Conservation (phyloP, 2,797 vertebrate species). For the Cichlasoma orientale region DNA sequence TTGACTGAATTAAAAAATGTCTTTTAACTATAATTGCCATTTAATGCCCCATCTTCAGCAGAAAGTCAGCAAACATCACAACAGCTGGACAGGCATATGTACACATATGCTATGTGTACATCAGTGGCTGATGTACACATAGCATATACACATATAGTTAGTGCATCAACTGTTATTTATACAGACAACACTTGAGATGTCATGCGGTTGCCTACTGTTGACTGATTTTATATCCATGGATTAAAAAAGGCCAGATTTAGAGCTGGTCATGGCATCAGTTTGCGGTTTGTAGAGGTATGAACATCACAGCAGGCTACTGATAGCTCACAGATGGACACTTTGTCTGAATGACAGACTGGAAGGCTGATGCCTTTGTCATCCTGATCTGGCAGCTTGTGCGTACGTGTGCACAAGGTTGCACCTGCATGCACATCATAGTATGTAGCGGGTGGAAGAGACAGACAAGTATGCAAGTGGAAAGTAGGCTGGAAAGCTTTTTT, state of each 20-base stretch:
- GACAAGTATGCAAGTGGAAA: neutral
- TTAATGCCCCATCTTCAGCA: too few relatives aligned
- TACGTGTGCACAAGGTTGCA: neutral
- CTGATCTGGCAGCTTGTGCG: neutral
- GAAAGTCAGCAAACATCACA: neutral
- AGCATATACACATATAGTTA: neutral
- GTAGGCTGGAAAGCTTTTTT: too few relatives aligned
- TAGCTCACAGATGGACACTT: slow-evolving; percentile 21
- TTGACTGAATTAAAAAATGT: neutral
- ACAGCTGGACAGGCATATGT: too few relatives aligned
- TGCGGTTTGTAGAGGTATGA: slow-evolving; percentile 33
- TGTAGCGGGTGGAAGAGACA: too few relatives aligned
- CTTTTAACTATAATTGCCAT: neutral
- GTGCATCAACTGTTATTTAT: neutral
- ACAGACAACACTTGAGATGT: neutral
- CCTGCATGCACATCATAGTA: neutral
- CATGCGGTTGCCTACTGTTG: slow-evolving; percentile 12
- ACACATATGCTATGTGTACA: too few relatives aligned
- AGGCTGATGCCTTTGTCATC: neutral
- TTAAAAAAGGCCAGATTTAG: slow-evolving; percentile 45
- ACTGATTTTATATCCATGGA: slow-evolving; percentile 21
- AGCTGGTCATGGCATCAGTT: neutral
- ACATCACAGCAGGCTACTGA: neutral
- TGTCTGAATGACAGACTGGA: slow-evolving; percentile 9
- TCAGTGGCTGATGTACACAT: neutral